Percentiles rank a stretch among this genome's conserved stretches.
These are phyloP conservation scores for Gymnosoma rotundatum DNA, from an alignment of 2,888 invertebrate genomes.

Conservation along the genomic window DNA sequence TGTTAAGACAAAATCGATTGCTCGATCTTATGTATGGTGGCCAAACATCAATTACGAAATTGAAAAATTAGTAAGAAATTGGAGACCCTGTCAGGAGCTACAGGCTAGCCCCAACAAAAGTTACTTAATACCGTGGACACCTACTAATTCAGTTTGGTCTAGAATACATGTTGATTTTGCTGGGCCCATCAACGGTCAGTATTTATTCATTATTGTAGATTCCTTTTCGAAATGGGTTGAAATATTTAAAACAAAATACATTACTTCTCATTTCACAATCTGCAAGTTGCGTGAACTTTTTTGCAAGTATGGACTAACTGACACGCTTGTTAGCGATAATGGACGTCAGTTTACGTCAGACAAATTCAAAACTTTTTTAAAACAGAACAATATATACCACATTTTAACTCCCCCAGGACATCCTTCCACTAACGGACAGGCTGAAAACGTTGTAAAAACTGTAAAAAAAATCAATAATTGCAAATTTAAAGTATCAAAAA, in stretches of 20 bases:
- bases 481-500: too few relatives aligned
- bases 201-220: too few relatives aligned
- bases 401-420: too few relatives aligned
- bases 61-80: constrained; percentile 41
- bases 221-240: neutral
- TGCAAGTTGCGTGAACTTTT: too few relatives aligned
- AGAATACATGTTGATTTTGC: constrained; percentile 8
- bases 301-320: too few relatives aligned
- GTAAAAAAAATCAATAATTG: too few relatives aligned
- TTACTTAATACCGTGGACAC: constrained; percentile 55
- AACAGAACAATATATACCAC: too few relatives aligned
- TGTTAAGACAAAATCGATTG: neutral
- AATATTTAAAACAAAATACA: neutral
- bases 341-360: too few relatives aligned
- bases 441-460: too few relatives aligned
- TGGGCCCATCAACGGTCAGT: neutral
- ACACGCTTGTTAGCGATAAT: too few relatives aligned
- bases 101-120: constrained; percentile 57
- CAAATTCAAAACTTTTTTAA: too few relatives aligned
- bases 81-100: constrained; percentile 58
- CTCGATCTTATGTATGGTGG: constrained; percentile 7
- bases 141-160: constrained; percentile 42
- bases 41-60: constrained; percentile 8
- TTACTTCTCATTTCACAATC: neutral
- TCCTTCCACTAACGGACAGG: too few relatives aligned